phyloP scores from a whole-genome alignment of 1,140 invertebrate genomes.

The Trichonephila clavipes region DNA sequence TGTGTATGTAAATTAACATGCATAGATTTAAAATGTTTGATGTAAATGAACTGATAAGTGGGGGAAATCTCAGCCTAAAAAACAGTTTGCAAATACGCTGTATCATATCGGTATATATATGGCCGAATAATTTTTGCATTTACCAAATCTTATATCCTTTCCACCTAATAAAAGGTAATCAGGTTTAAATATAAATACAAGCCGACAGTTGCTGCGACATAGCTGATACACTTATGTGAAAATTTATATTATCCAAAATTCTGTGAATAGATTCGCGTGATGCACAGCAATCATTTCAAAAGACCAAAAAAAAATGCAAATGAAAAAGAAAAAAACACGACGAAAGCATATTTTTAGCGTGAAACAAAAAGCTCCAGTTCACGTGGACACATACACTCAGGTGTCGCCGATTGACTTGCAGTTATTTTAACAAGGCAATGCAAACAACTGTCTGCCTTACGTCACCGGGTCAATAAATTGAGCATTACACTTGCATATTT shows the following conservation, averaged over 20 bases:
- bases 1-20: no score
- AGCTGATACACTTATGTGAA: no score
- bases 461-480: constrained; percentile 11
- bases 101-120: no score
- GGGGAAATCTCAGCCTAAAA: no score
- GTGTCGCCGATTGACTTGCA: constrained; percentile 6
- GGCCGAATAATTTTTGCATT: no score
- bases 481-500: not conserved
- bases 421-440: not conserved
- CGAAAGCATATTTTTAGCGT: not conserved
- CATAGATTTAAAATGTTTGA: no score
- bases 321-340: not conserved
- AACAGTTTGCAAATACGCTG: no score
- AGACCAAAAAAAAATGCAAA: not conserved
- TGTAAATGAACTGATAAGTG: no score
- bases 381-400: not conserved
- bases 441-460: constrained; percentile 8
- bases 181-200: no score
- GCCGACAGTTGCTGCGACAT: no score
- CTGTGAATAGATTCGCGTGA: not conserved
- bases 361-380: not conserved
- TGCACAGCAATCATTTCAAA: not conserved
- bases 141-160: no score
- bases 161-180: no score
- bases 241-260: not conserved